Percentiles rank a stretch among this genome's conserved stretches.
Evolutionary conservation across 2,797 vertebrate genomes (phyloP).

Genomic region (Cuniculus paca): DNA sequence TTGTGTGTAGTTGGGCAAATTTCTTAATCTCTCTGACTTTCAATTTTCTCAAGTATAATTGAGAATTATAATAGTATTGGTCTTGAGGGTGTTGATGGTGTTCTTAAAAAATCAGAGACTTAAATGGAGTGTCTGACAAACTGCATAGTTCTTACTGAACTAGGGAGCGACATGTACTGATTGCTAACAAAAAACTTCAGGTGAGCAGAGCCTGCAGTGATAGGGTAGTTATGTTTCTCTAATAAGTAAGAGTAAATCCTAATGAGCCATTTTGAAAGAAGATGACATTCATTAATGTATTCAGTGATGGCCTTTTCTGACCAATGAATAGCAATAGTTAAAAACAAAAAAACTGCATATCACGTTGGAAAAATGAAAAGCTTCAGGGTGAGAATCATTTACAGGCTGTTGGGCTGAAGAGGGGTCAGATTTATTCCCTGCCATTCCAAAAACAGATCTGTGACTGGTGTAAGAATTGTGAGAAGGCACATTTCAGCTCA

Average conservation of each 20-base stretch:
- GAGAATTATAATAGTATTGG: neutral
- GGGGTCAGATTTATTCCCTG: neutral
- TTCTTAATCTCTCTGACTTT: conserved; percentile 11
- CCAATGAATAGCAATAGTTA: neutral
- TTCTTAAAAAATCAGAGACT: neutral
- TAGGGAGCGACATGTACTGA: neutral
- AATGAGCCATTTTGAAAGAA: neutral
- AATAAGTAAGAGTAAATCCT: neutral
- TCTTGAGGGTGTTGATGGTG: neutral
- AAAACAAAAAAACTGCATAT: neutral
- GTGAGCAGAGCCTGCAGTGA: neutral
- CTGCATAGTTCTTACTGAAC: neutral
- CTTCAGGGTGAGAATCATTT: neutral
- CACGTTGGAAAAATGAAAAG: neutral
- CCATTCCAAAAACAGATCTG: neutral
- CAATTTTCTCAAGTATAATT: neutral
- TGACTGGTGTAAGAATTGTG: neutral
- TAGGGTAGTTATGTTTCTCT: neutral
- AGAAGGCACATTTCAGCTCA: neutral
- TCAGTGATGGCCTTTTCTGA: neutral
- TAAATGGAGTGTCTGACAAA: neutral
- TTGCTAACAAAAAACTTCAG: neutral
- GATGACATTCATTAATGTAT: neutral
- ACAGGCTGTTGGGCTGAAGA: neutral
- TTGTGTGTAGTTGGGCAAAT: neutral